phyloP scores from a whole-genome alignment of 2,113 vertebrate genomes.

The Rostratula benghalensis region DNA sequence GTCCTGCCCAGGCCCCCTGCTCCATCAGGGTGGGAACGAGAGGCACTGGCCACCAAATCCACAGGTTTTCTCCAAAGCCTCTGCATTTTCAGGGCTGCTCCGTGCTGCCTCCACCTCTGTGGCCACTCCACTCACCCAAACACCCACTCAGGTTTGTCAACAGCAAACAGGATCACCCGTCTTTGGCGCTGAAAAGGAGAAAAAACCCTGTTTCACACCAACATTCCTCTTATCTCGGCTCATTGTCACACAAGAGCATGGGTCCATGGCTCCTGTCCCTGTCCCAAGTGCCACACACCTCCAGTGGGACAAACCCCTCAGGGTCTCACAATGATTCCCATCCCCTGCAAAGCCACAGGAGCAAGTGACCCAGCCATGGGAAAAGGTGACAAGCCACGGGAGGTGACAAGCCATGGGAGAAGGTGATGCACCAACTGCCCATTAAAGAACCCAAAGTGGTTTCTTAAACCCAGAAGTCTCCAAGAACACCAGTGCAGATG shows the following conservation, averaged over 20 bases:
- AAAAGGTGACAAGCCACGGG: neutral
- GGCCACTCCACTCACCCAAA: rapidly evolving
- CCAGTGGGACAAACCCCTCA: rapidly evolving
- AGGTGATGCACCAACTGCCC: neutral
- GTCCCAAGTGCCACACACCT: neutral
- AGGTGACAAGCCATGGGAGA: too few species aligned
- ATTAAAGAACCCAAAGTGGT: neutral
- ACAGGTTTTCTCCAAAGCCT: rapidly evolving
- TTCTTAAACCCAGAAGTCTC: neutral
- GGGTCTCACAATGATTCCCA: neutral
- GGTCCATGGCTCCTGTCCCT: neutral
- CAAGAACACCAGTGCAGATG: rapidly evolving
- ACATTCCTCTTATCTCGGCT: neutral
- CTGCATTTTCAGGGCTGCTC: rapidly evolving
- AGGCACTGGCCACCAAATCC: neutral
- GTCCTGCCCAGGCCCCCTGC: neutral
- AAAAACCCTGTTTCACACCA: rapidly evolving
- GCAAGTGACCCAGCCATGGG: neutral
- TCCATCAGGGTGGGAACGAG: rapidly evolving
- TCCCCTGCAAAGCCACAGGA: neutral
- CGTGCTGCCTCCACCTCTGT: rapidly evolving
- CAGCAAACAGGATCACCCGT: rapidly evolving
- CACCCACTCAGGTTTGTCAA: rapidly evolving
- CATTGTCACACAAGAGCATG: rapidly evolving
- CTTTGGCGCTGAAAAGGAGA: neutral